Evolutionary conservation across 2,888 invertebrate genomes (phyloP), one percentile per base, ranked within the genome.

Genomic region (Coecobrya sp.): DNA sequence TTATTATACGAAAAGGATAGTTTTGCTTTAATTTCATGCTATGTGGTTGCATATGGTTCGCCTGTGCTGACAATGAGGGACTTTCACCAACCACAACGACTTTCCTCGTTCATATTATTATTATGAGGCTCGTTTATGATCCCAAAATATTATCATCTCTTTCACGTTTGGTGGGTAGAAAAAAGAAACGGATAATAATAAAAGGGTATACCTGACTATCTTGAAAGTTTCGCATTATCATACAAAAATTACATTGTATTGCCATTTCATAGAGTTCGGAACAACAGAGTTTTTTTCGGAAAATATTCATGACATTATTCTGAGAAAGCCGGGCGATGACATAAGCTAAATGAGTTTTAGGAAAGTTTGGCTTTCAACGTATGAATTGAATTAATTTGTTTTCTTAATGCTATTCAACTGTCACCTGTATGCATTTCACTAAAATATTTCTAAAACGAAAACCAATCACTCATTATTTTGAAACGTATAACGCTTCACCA

Each of bases 21-120:
- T 55, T 86, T 85, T 59, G 84, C 73, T 90, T 90, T 90, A 90
- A 90, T 90, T 90, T 90, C 90, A 90, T 90, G 90, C 90, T 90
- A 22, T 49, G 86, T 90, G 76, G 86, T 65, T 90, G 90, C 90
- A 79, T 86, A 90, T 86, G 84, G 19, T 73, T 73, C 22, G 8
- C 65, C 36, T 65, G 11, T 59, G 19, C 19, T 30, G n/a, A 55
- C 62, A 65, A 84, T 81, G 11, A 81, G 16, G 73, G 62, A 59
- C 79, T 79, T 73, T 81, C 65, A 49, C 79, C 79, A 79, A 42
- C 79, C 65, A 62, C 30, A 73, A 86, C 45, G 49, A 19, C 76
- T 76, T 76, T 45, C 30, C 10, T 36, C 73, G 27, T 19, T n/a
- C 86, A 30, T 73, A 70, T 73, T 76, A 68, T 86, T 49, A 86